phyloP scores from a whole-genome alignment of 2,113 vertebrate species.

The Oenanthe melanoleuca region DNA sequence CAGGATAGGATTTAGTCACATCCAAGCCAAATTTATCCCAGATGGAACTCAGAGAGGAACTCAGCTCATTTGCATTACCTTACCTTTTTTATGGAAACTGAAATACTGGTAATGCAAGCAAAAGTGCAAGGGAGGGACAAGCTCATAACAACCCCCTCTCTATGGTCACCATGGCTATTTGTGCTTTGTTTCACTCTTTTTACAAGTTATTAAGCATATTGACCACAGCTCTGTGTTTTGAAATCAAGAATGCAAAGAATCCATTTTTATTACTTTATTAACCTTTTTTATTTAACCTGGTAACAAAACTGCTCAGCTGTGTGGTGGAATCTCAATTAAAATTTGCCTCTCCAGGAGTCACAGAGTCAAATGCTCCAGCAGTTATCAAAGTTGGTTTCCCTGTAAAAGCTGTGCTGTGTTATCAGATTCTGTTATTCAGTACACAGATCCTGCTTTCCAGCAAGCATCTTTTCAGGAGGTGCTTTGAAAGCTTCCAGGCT shows the following conservation, averaged over 20 bases:
- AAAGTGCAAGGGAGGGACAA: neutral
- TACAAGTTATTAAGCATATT: conserved; percentile 29
- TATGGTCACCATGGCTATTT: neutral
- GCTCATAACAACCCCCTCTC: neutral
- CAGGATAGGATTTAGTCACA: neutral
- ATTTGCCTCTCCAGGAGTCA: conserved; percentile 1
- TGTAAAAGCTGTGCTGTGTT: conserved; percentile 26
- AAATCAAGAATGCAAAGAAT: conserved; percentile 4
- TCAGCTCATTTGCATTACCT: neutral
- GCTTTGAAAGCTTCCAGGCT: conserved; percentile 18
- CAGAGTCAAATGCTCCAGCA: neutral
- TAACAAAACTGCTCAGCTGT: conserved; percentile 55
- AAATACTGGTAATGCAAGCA: neutral
- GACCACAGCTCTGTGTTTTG: neutral
- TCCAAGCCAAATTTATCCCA: neutral
- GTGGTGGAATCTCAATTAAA: conserved; percentile 29
- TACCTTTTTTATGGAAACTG: neutral
- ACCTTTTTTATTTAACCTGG: conserved; percentile 32
- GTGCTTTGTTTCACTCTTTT: conserved; percentile 17
- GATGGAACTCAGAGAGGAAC: neutral
- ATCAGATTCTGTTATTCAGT: neutral
- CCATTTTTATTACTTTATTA: conserved; percentile 46
- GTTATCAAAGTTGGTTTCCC: neutral
- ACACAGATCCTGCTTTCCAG: conserved; percentile 30
- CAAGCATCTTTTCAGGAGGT: neutral